A percentile compares a stretch with the other conserved stretches of the same genome.
Conservation (phyloP, 30 jellyfish, hydroid and myxozoan genomes). For the Hydractinia symbiolongicarpus region DNA sequence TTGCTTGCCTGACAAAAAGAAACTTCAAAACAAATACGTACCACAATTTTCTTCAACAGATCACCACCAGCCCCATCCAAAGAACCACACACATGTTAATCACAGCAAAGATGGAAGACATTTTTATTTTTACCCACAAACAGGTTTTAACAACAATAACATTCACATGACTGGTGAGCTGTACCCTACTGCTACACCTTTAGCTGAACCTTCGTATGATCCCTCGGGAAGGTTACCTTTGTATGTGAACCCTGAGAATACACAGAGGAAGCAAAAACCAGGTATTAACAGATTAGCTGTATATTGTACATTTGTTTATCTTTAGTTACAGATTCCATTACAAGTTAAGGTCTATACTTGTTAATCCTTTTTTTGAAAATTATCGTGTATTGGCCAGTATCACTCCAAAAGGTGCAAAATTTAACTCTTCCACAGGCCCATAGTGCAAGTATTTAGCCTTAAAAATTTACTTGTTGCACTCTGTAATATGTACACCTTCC, state of each 20-base stretch:
- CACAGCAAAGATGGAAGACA: not conserved
- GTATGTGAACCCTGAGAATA: not conserved
- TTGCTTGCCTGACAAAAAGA: not conserved
- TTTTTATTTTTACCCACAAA: slow-evolving; percentile 4
- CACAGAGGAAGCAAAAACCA: not conserved
- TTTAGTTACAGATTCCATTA: no score
- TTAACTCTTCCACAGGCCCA: no score
- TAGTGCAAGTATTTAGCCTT: no score
- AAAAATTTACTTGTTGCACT: no score
- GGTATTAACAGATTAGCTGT: no score
- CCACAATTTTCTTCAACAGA: no score
- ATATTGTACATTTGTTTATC: not conserved
- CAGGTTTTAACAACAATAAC: not conserved
- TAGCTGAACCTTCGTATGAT: slow-evolving; percentile 30
- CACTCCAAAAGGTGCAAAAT: no score
- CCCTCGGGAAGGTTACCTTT: slow-evolving; percentile 20
- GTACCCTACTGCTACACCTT: slow-evolving; percentile 25
- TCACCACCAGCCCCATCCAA: not conserved
- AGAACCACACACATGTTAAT: not conserved
- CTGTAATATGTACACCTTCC: no score
- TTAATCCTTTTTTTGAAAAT: no score
- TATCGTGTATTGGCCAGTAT: no score
- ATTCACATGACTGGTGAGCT: slow-evolving; percentile 17
- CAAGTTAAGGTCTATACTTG: no score
- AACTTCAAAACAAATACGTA: not conserved